These are phyloP conservation scores for rat (Rattus norvegicus) DNA, from an alignment of 2,113 vertebrate genomes.

Conservation along the genomic window GRCr8 NC_086021.1:34304001-34304500, in stretches of 20 bases:
- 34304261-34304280: not conserved
- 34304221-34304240: not conserved
- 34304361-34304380: not conserved
- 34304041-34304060: not conserved
- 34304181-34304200: not conserved
- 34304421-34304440: not conserved
- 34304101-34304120: not conserved
- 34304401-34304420: not conserved
- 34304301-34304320: not conserved
- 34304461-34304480: not conserved
- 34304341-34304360: not conserved
- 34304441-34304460: no score
- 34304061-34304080: not conserved
- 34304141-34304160: not conserved
- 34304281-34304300: not conserved
- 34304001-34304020: not conserved
- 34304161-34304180: not conserved
- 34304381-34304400: not conserved
- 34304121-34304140: not conserved
- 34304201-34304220: not conserved
- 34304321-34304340: not conserved
- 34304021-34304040: not conserved
- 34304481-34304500: not conserved
- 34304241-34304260: not conserved
- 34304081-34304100: not conserved